Base-by-base conservation (phyloP, 2,797 vertebrate genomes). In the Pachyuromys duprasi region DNA sequence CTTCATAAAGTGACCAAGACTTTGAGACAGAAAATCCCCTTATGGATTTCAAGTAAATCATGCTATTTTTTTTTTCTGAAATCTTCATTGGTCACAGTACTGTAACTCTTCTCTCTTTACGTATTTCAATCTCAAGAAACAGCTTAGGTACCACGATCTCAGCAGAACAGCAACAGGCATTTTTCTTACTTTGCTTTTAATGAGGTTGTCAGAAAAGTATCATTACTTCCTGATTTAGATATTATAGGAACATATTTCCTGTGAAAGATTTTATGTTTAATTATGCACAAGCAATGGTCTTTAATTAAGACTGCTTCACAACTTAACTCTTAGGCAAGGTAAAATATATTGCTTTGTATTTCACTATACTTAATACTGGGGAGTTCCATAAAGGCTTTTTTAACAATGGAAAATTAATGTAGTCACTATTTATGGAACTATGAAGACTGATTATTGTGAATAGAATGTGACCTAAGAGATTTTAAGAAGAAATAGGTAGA, bases 71-170 rank as follows among this genome's bases (percentile, higher is more conserved):
- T 28, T 57, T 63, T 89, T 72, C 24, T 36, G 45, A 57, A 75
- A 18, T 92, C 86, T 83, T 96, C 83, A 55, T 96, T 93, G 95
- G 57, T 95, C 88, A 95, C 22, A 95, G 49, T 84, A 78, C 18
- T 57, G 4, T 70, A 95, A 60, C 42, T 81, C 42, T 76, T 53
- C 45, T 26, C n/a, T 60, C 13, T 12, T 63, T 42, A 18, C 24
- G 31, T 42, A n/a, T 82, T 18, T 63, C 36, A 63, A 3, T 9
- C 57, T 42, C 26, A 42, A 39, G 26, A 63, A 36, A 26, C 36
- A n/a, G 57, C 36, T 31, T 63, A 62, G 36, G 36, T 72, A 72
- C 33, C 70, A 39, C 8, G 36, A 39, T 72, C 9, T 72, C 70
- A 72, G 8, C 4, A 39, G 36, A 18, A 39, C 70, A 39, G 39